These are phyloP conservation scores for Acanthopagrus latus DNA, from an alignment of 2,797 vertebrate genomes.

Conservation along the genomic window DNA sequence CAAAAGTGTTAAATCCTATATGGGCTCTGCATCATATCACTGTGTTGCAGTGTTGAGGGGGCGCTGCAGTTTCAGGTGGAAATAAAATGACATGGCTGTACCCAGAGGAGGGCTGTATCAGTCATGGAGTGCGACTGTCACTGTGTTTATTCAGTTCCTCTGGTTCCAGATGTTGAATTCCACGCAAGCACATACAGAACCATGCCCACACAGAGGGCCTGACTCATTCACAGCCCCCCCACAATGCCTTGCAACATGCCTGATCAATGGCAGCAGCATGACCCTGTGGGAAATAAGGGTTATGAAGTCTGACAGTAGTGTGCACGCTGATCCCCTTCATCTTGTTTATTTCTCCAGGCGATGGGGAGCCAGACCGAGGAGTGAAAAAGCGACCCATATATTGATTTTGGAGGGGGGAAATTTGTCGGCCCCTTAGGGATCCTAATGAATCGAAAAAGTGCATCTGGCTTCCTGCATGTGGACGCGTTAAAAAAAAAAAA, in stretches of 20 bases:
- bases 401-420: conserved; percentile 71
- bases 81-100: not conserved
- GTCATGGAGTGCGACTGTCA: not conserved
- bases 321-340: conserved; percentile 71
- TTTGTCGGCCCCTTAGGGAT: conserved; percentile 61
- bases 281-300: conserved; percentile 79
- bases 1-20: too few relatives aligned
- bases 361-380: conserved; percentile 58
- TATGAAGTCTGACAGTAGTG: conserved; percentile 77
- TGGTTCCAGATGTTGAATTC: conserved; percentile 47
- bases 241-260: conserved; percentile 49
- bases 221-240: conserved; percentile 25
- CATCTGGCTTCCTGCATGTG: conserved; percentile 67
- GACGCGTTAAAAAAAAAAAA: conserved; percentile 35
- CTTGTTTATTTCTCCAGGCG: conserved; percentile 78
- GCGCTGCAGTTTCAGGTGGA: not conserved
- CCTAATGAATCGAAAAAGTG: conserved; percentile 79
- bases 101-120: not conserved
- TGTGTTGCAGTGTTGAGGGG: not conserved
- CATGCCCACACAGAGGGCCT: conserved; percentile 3
- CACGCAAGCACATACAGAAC: conserved; percentile 1
- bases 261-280: conserved; percentile 70
- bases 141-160: conserved; percentile 3
- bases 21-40: not conserved
- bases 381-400: conserved; percentile 68